Conservation (phyloP, 2,113 vertebrate genomes). For the Paralichthys olivaceus region DNA sequence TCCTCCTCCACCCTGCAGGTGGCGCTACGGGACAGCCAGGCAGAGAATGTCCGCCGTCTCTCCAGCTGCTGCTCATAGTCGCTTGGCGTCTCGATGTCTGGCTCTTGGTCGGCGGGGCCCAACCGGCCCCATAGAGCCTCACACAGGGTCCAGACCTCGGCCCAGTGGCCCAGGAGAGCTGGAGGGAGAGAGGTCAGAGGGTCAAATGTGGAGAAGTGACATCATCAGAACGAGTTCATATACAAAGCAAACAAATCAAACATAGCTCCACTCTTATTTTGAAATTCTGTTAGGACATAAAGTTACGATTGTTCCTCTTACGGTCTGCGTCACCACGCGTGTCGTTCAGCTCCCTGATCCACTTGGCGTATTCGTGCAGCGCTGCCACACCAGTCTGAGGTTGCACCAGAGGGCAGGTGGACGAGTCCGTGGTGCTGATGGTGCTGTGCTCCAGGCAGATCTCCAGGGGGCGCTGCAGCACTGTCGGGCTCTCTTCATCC, state of each 20-base stretch:
- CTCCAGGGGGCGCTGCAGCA: conserved; percentile 89
- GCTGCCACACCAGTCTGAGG: conserved; percentile 86
- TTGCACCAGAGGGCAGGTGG: conserved; percentile 84
- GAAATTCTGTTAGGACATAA: neutral
- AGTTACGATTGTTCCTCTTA: conserved; percentile 51
- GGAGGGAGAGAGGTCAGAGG: neutral
- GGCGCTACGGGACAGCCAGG: conserved; percentile 88
- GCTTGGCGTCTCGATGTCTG: conserved; percentile 53
- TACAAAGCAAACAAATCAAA: too few relatives aligned
- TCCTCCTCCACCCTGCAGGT: conserved; percentile 86
- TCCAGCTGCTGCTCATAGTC: conserved; percentile 86
- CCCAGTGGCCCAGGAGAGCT: conserved; percentile 88
- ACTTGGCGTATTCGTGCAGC: conserved; percentile 91
- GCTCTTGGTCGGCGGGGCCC: conserved; percentile 79
- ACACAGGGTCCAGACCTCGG: conserved; percentile 91
- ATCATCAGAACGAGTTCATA: neutral
- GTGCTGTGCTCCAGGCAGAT: conserved; percentile 91
- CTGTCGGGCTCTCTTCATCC: conserved; percentile 63
- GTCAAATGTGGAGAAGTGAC: neutral
- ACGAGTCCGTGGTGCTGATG: conserved; percentile 79
- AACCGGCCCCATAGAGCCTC: conserved; percentile 91
- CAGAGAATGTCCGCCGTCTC: conserved; percentile 88
- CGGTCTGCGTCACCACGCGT: conserved; percentile 72
- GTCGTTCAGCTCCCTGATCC: conserved; percentile 80
- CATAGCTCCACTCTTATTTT: neutral